Conservation (phyloP, 92 coral and sea anemone genomes). For the Plumapathes pennacea region DNA sequence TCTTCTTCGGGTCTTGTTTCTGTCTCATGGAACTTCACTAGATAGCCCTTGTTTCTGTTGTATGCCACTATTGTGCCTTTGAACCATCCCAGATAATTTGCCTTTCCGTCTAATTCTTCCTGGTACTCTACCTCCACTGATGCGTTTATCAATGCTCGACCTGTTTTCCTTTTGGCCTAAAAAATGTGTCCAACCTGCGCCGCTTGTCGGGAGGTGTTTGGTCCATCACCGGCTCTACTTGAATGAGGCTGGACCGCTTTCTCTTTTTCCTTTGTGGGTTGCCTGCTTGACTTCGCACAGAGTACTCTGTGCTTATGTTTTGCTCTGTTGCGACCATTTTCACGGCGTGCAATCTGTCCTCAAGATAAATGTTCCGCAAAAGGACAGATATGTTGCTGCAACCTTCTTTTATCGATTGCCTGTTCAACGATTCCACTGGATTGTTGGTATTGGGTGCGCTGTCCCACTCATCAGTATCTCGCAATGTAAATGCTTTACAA, state of each 20-base stretch:
- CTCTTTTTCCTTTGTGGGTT: neutral
- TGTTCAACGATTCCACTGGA: constrained; percentile 47
- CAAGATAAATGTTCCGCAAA: constrained; percentile 44
- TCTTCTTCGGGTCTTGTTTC: too few species aligned
- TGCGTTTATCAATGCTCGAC: constrained; percentile 18
- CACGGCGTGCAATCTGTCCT: constrained; percentile 38
- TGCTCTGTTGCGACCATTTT: constrained; percentile 27
- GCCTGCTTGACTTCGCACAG: neutral
- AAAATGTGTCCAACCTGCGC: neutral
- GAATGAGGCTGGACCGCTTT: constrained; percentile 5
- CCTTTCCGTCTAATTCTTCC: constrained; percentile 30
- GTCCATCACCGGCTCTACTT: neutral
- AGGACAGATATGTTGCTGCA: constrained; percentile 35
- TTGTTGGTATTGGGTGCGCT: constrained; percentile 29
- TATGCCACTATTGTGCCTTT: constrained; percentile 27
- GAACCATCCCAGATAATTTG: constrained; percentile 29
- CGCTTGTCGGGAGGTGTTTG: constrained; percentile 44
- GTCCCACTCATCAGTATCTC: constrained; percentile 50
- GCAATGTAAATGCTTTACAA: constrained; percentile 20
- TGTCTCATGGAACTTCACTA: constrained; percentile 32
- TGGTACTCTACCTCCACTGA: constrained; percentile 28
- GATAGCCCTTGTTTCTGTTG: constrained; percentile 29
- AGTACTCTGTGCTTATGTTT: constrained; percentile 18
- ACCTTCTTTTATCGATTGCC: constrained; percentile 36
- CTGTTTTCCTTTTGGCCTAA: constrained; percentile 7